Conservation (phyloP, 2,113 vertebrate species). For the Triplophysa tibetana region DNA sequence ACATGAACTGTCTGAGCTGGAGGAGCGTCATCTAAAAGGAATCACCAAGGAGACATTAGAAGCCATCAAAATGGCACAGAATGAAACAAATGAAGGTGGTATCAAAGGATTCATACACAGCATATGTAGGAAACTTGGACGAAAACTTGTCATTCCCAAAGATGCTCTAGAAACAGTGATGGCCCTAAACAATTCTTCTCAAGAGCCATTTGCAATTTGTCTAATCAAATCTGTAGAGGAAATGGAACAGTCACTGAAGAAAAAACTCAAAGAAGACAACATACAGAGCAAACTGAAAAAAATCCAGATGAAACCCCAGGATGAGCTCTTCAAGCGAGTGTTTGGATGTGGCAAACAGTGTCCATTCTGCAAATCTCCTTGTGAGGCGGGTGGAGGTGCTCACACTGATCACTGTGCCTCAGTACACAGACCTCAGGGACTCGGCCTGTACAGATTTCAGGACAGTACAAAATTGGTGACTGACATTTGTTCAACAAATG, state of each 20-base stretch:
- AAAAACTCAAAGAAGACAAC: background rate
- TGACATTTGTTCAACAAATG: constrained; percentile 51
- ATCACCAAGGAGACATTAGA: constrained; percentile 43
- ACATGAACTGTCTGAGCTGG: constrained; percentile 8
- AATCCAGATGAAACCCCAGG: constrained; percentile 60
- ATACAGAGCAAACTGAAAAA: constrained; percentile 12
- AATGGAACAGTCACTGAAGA: constrained; percentile 40
- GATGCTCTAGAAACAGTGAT: constrained; percentile 59
- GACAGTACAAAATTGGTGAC: rapidly evolving
- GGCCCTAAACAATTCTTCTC: constrained; percentile 50
- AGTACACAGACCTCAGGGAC: constrained; percentile 59
- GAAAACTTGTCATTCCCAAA: constrained; percentile 59
- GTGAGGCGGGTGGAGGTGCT: constrained; percentile 63
- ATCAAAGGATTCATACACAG: constrained; percentile 55
- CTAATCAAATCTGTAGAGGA: constrained; percentile 50
- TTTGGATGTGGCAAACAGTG: constrained; percentile 74
- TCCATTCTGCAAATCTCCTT: constrained; percentile 70
- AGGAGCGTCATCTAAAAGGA: constrained; percentile 36
- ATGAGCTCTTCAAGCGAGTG: constrained; percentile 61
- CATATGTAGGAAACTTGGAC: constrained; percentile 55
- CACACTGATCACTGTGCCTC: constrained; percentile 62
- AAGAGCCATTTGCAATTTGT: constrained; percentile 58
- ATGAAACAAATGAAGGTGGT: background rate
- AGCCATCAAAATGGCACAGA: constrained; percentile 49
- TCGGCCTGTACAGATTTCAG: rapidly evolving